Evolutionary conservation across 2,797 vertebrate genomes (phyloP).

Genomic region (Chaetodon trifasciatus): DNA sequence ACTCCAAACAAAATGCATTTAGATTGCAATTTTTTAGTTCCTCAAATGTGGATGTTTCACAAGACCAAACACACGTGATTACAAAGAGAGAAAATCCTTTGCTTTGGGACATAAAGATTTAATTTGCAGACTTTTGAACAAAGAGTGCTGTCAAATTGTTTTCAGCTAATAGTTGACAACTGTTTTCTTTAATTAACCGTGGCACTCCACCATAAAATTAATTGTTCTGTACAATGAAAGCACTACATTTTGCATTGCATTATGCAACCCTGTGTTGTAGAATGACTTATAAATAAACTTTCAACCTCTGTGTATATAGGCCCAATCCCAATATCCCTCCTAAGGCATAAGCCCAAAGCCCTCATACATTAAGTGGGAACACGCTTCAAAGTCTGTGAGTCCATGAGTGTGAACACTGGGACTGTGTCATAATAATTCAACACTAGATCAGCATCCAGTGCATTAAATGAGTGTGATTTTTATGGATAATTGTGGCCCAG

Average conservation of each 20-base stretch:
- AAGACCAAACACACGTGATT: neutral
- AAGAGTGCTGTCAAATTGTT: too few species aligned
- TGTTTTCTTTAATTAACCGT: too few species aligned
- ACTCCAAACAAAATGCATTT: conserved; percentile 9
- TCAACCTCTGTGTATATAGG: neutral
- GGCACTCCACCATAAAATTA: too few species aligned
- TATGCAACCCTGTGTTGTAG: neutral
- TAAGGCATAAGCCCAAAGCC: neutral
- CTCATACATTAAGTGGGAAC: neutral
- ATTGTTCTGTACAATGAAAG: neutral
- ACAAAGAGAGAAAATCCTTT: neutral
- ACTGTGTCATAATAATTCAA: neutral
- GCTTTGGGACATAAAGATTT: neutral
- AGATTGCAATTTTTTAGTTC: neutral
- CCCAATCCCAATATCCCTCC: neutral
- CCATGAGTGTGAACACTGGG: conserved; percentile 6
- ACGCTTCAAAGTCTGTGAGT: neutral
- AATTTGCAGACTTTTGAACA: too few species aligned
- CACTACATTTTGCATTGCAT: neutral
- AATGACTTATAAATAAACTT: neutral
- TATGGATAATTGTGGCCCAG: conserved; percentile 46
- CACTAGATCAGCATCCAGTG: neutral
- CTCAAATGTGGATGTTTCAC: neutral
- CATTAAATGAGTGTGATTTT: too few species aligned
- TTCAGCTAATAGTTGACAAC: too few species aligned